Conservation (phyloP, 2,113 vertebrate species). For the Lagopus leucura region DNA sequence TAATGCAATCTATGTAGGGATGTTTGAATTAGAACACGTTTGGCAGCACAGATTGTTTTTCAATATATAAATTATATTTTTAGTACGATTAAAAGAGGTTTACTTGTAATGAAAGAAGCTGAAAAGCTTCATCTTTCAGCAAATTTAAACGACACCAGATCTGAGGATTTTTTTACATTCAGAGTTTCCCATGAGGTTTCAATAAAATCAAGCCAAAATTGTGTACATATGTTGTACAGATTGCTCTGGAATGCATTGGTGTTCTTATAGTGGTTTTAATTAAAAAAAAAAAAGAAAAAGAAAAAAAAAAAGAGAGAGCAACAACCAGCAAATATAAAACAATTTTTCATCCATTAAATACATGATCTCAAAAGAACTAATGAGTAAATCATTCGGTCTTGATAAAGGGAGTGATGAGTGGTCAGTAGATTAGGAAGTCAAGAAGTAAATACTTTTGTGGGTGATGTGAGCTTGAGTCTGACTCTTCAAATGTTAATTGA, state of each 20-base stretch:
- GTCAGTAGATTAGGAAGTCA: background rate
- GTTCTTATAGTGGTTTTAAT: conserved; percentile 9
- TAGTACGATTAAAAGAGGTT: background rate
- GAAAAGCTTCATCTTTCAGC: background rate
- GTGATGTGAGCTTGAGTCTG: background rate
- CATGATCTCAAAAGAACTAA: background rate
- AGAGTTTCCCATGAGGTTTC: conserved; percentile 23
- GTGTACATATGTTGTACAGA: background rate
- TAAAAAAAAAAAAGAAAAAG: background rate
- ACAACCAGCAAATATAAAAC: background rate
- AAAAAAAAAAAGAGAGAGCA: no score
- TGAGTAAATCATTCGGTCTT: background rate
- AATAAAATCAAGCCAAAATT: conserved; percentile 8
- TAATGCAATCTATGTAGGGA: background rate
- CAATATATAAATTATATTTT: background rate
- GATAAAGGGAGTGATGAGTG: background rate
- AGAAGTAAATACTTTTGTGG: background rate
- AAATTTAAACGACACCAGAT: background rate
- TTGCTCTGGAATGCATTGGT: conserved; percentile 13
- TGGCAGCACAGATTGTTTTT: background rate
- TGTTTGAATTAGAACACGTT: background rate
- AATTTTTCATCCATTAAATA: background rate
- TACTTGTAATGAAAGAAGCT: background rate
- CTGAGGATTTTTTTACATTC: background rate
- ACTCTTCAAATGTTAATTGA: background rate